A percentile compares a stretch with the other conserved stretches of the same genome.
Evolutionary conservation across 1,140 invertebrate genomes (phyloP).

Genomic region (Bombus impatiens): DNA sequence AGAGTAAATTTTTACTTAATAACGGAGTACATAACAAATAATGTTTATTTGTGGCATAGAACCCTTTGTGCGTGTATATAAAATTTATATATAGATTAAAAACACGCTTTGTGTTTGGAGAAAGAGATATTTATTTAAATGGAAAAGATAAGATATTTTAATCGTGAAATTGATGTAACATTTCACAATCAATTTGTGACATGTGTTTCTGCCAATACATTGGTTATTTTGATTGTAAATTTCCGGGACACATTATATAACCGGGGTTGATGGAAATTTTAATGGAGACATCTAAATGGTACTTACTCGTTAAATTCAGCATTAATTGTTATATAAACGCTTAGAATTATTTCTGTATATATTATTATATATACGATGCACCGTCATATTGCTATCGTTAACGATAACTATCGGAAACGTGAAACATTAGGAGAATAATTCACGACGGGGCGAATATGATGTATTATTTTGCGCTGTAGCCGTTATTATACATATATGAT

Average conservation of each 20-base stretch:
- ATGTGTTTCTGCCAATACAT: not conserved
- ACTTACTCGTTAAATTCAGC: constrained; percentile 46
- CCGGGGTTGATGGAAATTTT: not conserved
- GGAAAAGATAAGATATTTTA: not conserved
- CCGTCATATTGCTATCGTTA: constrained; percentile 16
- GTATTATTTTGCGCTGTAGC: constrained; percentile 55
- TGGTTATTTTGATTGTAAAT: not conserved
- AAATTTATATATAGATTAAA: not conserved
- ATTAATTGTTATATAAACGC: not conserved
- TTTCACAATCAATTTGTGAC: not conserved
- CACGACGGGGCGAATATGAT: not conserved
- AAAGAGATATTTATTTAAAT: not conserved
- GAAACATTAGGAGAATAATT: constrained; percentile 1
- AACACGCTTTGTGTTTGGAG: not conserved
- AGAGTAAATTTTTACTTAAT: not conserved
- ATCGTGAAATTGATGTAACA: not conserved
- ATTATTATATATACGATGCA: constrained; percentile 22
- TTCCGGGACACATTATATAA: not conserved
- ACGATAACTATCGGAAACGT: constrained; percentile 17
- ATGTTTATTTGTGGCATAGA: not conserved
- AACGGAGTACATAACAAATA: not conserved
- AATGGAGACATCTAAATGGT: constrained; percentile 24
- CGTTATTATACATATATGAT: constrained; percentile 70
- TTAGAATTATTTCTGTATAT: constrained; percentile 26
- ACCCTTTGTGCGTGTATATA: constrained; percentile 5